Percentiles rank a stretch among this genome's conserved stretches.
These are phyloP conservation scores for Gambelia wislizenii DNA, from an alignment of 2,797 vertebrate species.

Conservation along the genomic window DNA sequence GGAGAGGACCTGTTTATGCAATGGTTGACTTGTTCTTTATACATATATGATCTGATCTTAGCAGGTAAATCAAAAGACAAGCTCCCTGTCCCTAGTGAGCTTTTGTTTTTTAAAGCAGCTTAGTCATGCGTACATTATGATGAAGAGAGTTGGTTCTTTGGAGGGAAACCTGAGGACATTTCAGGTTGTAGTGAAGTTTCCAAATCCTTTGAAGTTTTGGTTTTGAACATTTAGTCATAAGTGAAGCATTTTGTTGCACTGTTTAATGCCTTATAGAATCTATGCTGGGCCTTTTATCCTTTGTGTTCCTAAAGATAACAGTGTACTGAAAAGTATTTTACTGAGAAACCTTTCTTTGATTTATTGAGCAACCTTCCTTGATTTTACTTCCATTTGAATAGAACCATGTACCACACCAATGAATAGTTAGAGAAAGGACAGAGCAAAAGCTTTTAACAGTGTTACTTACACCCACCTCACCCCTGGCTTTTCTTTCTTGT, in stretches of 20 bases:
- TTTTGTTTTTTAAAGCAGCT: too few relatives aligned
- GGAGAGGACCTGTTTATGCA: background rate
- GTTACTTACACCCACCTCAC: background rate
- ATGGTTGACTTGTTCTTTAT: background rate
- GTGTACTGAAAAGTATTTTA: conserved; percentile 20
- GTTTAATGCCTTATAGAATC: background rate
- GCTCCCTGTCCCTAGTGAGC: background rate
- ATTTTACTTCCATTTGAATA: conserved; percentile 37
- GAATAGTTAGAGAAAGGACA: conserved; percentile 16
- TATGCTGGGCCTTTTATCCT: background rate
- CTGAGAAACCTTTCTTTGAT: conserved; percentile 34
- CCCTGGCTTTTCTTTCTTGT: background rate
- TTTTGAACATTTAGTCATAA: conserved; percentile 28
- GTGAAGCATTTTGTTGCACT: conserved; percentile 7
- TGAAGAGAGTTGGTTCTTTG: conserved; percentile 26
- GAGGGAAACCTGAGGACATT: conserved; percentile 7
- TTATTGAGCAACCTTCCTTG: conserved; percentile 35
- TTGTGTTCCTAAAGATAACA: conserved; percentile 23
- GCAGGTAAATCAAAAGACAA: conserved; percentile 20
- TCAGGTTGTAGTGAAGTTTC: conserved; percentile 18
- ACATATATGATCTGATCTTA: background rate
- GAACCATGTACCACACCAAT: background rate
- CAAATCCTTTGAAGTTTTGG: background rate
- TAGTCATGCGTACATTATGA: background rate
- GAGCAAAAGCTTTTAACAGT: background rate